These are phyloP conservation scores for Apis laboriosa DNA, from an alignment of 1,140 invertebrate genomes.

Conservation along the genomic window DNA sequence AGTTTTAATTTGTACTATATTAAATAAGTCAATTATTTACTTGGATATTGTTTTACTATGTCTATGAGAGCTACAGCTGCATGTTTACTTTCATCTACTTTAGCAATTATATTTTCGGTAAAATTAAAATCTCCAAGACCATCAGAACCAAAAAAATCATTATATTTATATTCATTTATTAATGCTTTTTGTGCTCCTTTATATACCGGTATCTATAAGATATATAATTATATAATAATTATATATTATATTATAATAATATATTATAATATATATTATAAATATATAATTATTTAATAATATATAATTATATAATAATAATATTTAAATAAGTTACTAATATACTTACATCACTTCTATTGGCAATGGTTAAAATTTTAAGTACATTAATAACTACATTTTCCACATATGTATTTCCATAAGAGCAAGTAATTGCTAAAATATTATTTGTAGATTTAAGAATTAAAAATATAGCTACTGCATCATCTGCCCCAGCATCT, in stretches of 20 bases:
- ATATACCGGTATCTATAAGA: constrained; percentile 80
- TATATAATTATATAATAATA: constrained; percentile 8
- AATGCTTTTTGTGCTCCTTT: constrained; percentile 75
- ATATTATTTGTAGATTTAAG: constrained; percentile 73
- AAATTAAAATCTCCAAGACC: constrained; percentile 81
- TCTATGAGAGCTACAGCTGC: constrained; percentile 76
- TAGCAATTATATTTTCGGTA: constrained; percentile 61
- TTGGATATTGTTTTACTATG: constrained; percentile 77
- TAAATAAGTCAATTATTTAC: constrained; percentile 58
- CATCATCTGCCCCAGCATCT: constrained; percentile 83
- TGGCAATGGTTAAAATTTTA: constrained; percentile 81
- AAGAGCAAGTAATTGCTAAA: constrained; percentile 83
- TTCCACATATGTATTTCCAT: constrained; percentile 83
- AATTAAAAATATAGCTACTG: constrained; percentile 80
- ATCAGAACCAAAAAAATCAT: constrained; percentile 78
- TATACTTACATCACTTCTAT: constrained; percentile 81
- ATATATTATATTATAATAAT: background rate
- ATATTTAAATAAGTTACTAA: background rate
- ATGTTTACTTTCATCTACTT: constrained; percentile 71
- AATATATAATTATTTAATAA: no score
- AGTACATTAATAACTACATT: constrained; percentile 83
- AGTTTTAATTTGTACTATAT: background rate
- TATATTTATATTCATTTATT: constrained; percentile 60
- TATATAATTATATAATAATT: constrained; percentile 5
- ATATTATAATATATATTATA: background rate